Conservation (phyloP, 2,113 vertebrate genomes). For the Eleginops maclovinus region DNA sequence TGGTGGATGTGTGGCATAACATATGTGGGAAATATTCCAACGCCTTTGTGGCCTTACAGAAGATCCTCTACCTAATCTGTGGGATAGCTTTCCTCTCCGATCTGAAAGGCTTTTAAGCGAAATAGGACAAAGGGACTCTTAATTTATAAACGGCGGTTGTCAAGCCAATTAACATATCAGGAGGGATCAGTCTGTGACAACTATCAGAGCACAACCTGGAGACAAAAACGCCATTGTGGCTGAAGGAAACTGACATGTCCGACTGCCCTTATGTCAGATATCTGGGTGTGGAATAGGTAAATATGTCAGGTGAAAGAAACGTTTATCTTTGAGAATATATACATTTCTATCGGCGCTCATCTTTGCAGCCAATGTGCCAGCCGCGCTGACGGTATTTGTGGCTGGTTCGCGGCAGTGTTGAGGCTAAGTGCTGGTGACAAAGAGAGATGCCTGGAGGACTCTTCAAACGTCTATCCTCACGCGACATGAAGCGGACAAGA, state of each 20-base stretch:
- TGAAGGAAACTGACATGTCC: conserved; percentile 70
- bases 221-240: conserved; percentile 76
- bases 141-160: conserved; percentile 80
- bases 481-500: conserved; percentile 70
- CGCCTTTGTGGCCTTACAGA: conserved; percentile 69
- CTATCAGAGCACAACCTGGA: conserved; percentile 77
- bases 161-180: conserved; percentile 79
- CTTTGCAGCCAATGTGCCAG: conserved; percentile 20
- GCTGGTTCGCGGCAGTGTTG: conserved; percentile 59
- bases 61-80: conserved; percentile 74
- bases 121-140: conserved; percentile 76
- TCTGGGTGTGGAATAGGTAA: conserved; percentile 48
- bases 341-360: conserved; percentile 3
- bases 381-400: conserved; percentile 32
- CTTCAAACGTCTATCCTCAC: conserved; percentile 78
- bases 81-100: conserved; percentile 68
- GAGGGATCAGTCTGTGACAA: conserved; percentile 78
- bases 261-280: conserved; percentile 61
- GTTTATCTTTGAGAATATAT: not conserved
- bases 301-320: not conserved
- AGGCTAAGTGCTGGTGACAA: conserved; percentile 80
- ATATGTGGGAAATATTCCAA: conserved; percentile 81
- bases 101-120: conserved; percentile 73
- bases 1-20: conserved; percentile 67
- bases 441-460: conserved; percentile 76